Evolutionary conservation across 2,797 vertebrate genomes (phyloP).

Genomic region (Notolepis coatsorum): DNA sequence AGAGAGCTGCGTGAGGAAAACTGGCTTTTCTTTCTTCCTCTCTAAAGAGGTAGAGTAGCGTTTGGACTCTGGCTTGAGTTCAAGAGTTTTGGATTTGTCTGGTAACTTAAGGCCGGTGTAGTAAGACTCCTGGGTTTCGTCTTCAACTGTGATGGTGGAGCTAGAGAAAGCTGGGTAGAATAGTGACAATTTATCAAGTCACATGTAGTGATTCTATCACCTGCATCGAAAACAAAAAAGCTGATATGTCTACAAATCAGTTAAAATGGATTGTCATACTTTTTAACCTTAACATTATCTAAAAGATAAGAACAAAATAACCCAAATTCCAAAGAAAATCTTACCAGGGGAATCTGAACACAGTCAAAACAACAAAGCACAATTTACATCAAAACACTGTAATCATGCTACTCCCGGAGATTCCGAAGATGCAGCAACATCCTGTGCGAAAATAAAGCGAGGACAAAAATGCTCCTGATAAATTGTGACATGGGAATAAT

Average conservation of each 20-base stretch:
- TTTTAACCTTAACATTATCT: not conserved
- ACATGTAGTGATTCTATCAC: not conserved
- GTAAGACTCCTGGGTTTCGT: constrained; percentile 83
- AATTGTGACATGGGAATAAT: constrained; percentile 56
- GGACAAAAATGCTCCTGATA: not conserved
- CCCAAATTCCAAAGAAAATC: not conserved
- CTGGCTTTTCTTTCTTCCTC: constrained; percentile 82
- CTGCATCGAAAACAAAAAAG: constrained; percentile 13
- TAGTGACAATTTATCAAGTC: constrained; percentile 42
- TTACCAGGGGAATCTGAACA: not conserved
- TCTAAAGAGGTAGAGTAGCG: constrained; percentile 77
- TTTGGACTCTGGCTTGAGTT: constrained; percentile 88
- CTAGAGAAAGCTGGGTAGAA: constrained; percentile 88
- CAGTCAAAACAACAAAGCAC: not conserved
- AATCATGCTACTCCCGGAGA: no score
- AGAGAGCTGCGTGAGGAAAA: constrained; percentile 87
- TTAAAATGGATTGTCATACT: not conserved
- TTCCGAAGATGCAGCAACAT: not conserved
- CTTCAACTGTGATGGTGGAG: constrained; percentile 81
- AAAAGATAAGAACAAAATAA: not conserved
- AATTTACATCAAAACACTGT: not conserved
- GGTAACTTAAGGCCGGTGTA: constrained; percentile 76
- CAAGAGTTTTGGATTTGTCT: constrained; percentile 86
- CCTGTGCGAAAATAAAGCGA: not conserved
- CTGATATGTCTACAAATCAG: not conserved